These are phyloP conservation scores for Timema cristinae DNA, from an alignment of 2,888 invertebrate species.

Conservation along the genomic window DNA sequence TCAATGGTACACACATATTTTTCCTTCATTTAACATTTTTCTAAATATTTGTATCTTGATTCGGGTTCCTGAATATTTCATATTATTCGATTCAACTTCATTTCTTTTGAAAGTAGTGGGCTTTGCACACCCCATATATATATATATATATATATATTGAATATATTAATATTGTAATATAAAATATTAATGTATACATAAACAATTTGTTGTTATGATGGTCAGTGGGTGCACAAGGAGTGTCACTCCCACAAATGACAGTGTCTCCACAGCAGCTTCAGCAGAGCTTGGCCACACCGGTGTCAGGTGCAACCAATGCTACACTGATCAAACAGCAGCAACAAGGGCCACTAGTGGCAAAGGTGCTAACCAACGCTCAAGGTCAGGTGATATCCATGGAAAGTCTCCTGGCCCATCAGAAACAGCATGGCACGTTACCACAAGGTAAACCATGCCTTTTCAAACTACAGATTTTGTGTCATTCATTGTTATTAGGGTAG, in stretches of 20 bases:
- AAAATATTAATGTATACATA: too few species aligned
- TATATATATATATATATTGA: too few species aligned
- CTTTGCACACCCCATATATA: too few species aligned
- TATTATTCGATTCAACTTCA: too few species aligned
- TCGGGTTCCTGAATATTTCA: too few species aligned
- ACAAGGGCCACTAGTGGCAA: conserved; percentile 59
- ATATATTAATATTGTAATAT: too few species aligned
- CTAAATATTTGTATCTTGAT: too few species aligned
- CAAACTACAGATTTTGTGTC: not conserved
- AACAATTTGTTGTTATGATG: not conserved
- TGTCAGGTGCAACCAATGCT: conserved; percentile 36
- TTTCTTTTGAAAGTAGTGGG: too few species aligned
- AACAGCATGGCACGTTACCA: conserved; percentile 34
- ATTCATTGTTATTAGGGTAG: not conserved
- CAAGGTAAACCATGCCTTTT: conserved; percentile 20
- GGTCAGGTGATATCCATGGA: conserved; percentile 58
- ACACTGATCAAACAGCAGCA: conserved; percentile 35
- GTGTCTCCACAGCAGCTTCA: conserved; percentile 39
- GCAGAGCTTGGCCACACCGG: conserved; percentile 40
- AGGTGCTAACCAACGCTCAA: conserved; percentile 66
- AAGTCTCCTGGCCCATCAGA: conserved; percentile 54
- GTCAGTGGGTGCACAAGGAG: conserved; percentile 25
- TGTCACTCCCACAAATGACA: conserved; percentile 25
- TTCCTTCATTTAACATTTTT: too few species aligned
- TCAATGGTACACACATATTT: too few species aligned